Conservation (phyloP, 2,797 vertebrate genomes). For the Sebastes trivittatus region DNA sequence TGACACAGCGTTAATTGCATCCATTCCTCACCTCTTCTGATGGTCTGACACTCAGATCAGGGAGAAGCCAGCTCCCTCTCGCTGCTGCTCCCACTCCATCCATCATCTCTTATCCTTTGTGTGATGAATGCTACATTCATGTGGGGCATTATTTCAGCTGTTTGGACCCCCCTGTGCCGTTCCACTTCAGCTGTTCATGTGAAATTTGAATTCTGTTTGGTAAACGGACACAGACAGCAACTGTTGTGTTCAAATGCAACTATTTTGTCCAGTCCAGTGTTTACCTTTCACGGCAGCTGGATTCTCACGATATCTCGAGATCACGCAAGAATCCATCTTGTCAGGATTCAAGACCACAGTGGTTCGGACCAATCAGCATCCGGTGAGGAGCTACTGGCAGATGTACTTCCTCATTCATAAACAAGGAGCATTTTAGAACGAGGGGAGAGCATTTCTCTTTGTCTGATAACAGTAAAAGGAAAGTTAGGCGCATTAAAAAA, state of each 20-base stretch:
- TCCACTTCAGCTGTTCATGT: constrained; percentile 23
- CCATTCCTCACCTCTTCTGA: constrained; percentile 68
- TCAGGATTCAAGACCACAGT: not conserved
- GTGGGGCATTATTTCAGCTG: constrained; percentile 48
- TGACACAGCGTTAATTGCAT: constrained; percentile 69
- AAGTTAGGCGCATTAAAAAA: no score
- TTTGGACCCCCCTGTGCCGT: not conserved
- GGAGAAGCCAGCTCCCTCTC: constrained; percentile 27
- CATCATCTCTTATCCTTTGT: constrained; percentile 51
- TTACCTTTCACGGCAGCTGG: not conserved
- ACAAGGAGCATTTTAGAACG: no score
- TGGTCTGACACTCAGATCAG: constrained; percentile 58
- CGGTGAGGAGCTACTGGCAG: not conserved
- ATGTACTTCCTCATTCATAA: no score
- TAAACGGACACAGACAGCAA: not conserved
- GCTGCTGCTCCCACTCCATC: constrained; percentile 36
- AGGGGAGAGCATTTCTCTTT: no score
- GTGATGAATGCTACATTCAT: constrained; percentile 54
- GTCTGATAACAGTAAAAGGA: no score
- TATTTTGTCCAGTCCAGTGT: not conserved
- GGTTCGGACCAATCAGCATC: not conserved
- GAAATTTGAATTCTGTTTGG: constrained; percentile 11
- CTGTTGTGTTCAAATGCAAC: not conserved
- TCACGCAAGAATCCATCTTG: not conserved
- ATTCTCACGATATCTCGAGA: not conserved